Evolutionary conservation across 2,888 invertebrate genomes (phyloP).

Genomic region (Gari tellinella): DNA sequence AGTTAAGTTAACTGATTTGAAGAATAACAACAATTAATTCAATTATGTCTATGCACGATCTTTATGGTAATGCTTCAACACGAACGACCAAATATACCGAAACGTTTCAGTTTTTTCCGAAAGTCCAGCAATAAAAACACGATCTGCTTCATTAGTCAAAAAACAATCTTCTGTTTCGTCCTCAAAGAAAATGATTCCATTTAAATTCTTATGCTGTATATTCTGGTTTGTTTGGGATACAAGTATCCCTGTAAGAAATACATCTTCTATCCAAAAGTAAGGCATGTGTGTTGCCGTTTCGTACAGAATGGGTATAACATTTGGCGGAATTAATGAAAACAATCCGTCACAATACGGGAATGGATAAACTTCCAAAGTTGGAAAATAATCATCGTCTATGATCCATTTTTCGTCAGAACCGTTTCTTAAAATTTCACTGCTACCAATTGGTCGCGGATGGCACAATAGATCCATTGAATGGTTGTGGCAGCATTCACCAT

Average conservation of each 20-base stretch:
- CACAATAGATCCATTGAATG: constrained; percentile 68
- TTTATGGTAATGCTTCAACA: too few species aligned
- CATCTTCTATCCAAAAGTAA: constrained; percentile 84
- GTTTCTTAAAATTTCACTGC: constrained; percentile 67
- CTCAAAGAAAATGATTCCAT: too few species aligned
- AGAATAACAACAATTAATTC: too few species aligned
- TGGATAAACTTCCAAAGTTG: constrained; percentile 73
- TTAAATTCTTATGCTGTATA: too few species aligned
- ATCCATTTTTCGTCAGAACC: constrained; percentile 71
- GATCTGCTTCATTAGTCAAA: too few species aligned
- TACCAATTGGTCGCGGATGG: constrained; percentile 64
- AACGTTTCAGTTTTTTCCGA: too few species aligned
- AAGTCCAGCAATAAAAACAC: too few species aligned
- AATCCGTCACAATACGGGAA: constrained; percentile 81
- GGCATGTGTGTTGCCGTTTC: constrained; percentile 74
- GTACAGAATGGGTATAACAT: constrained; percentile 76
- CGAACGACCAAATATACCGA: too few species aligned
- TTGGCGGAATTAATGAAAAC: constrained; percentile 72
- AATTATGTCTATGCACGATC: too few species aligned
- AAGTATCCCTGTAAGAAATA: constrained; percentile 81
- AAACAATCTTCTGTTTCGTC: too few species aligned
- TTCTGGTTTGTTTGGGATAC: too few species aligned
- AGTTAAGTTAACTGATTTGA: too few species aligned
- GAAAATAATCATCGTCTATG: constrained; percentile 71
- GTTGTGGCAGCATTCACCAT: constrained; percentile 59